These are phyloP conservation scores for Tinamus major DNA, from an alignment of 2,797 vertebrate species.

Conservation along the genomic window DNA sequence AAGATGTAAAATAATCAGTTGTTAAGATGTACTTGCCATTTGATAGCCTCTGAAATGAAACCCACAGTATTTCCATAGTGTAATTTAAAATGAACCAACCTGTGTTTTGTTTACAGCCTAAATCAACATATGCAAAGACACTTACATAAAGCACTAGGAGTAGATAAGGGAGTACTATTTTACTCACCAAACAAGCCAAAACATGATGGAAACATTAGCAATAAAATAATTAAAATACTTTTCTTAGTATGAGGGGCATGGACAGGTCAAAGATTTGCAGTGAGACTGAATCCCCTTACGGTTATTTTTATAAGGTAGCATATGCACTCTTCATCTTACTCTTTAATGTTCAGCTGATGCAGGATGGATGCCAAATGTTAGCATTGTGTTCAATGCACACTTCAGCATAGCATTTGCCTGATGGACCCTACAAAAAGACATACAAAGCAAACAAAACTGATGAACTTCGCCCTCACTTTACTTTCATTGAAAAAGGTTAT, in stretches of 20 bases:
- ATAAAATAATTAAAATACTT: conserved; percentile 14
- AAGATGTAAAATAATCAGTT: not conserved
- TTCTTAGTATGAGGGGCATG: not conserved
- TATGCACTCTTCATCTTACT: not conserved
- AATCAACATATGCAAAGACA: conserved; percentile 5
- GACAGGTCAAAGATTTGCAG: not conserved
- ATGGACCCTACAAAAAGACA: not conserved
- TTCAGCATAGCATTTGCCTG: not conserved
- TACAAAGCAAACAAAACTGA: conserved; percentile 18
- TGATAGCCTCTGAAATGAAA: conserved; percentile 9
- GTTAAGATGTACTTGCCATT: not conserved
- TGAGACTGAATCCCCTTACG: not conserved
- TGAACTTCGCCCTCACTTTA: conserved; percentile 23
- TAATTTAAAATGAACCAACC: not conserved
- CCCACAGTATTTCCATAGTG: not conserved
- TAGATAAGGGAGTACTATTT: not conserved
- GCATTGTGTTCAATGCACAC: not conserved
- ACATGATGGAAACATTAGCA: not conserved
- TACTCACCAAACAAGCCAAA: not conserved
- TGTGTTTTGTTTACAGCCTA: not conserved
- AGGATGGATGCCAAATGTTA: conserved; percentile 43
- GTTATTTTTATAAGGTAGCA: not conserved
- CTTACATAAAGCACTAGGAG: not conserved
- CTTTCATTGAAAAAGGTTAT: not conserved
- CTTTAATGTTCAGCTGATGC: conserved; percentile 22